Evolutionary conservation across 2,797 vertebrate species (phyloP).

Genomic region (Lutjanus campechanus): DNA sequence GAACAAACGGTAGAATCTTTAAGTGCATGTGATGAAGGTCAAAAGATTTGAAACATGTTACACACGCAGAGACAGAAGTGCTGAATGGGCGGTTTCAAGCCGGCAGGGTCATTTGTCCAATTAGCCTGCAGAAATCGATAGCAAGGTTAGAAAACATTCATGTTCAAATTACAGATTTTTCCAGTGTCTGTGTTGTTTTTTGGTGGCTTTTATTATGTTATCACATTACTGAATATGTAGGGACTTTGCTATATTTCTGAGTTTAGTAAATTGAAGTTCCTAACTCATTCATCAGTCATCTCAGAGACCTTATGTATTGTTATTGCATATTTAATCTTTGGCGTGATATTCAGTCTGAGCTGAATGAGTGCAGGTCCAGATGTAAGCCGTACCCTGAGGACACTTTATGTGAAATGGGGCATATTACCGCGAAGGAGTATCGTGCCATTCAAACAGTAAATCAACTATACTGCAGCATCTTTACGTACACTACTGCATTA

Average conservation of each 20-base stretch:
- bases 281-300: slow-evolving; percentile 20
- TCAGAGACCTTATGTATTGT: slow-evolving; percentile 38
- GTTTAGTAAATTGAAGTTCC: slow-evolving; percentile 24
- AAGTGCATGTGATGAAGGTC: background rate
- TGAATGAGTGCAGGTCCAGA: slow-evolving; percentile 25
- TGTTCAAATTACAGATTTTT: background rate
- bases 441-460: slow-evolving; percentile 25
- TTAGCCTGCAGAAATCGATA: slow-evolving; percentile 21
- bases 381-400: slow-evolving; percentile 44
- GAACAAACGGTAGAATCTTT: slow-evolving; percentile 20
- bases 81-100: slow-evolving; percentile 23
- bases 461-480: background rate
- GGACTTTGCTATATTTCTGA: slow-evolving; percentile 22
- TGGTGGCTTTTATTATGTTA: background rate
- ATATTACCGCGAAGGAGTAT: slow-evolving; percentile 6
- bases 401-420: slow-evolving; percentile 50
- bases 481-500: slow-evolving; percentile 2
- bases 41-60: slow-evolving; percentile 4
- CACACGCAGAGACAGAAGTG: background rate
- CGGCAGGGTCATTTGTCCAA: slow-evolving; percentile 23
- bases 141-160: slow-evolving; percentile 5
- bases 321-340: slow-evolving; percentile 51
- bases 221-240: background rate
- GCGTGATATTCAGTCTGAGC: slow-evolving; percentile 19
- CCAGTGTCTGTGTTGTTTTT: slow-evolving; percentile 5